Evolutionary conservation across 1,140 invertebrate species (phyloP), one percentile per base, ranked within the genome.

Genomic region (Drosophila sp.): DNA sequence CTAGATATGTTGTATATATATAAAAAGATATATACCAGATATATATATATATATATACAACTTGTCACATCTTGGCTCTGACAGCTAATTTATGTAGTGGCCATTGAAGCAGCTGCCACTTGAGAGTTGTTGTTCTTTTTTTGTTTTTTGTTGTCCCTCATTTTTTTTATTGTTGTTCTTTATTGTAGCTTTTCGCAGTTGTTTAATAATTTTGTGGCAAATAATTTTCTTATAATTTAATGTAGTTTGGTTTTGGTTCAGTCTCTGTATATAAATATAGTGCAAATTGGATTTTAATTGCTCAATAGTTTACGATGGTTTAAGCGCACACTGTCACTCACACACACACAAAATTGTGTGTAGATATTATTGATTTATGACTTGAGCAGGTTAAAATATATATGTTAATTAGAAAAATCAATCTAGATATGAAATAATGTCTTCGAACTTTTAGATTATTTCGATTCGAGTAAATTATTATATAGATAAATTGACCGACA

Each of bases 51-150:
- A 29, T 66, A 57, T 77, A 62, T 58, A 66, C 66, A 78, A 72
- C 60, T 74, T 71, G 67, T 79, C 67, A 68, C 76, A 75, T 76
- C 80, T 83, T 79, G 66, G 60, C 61, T 56, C 70, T 89, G 84
- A 84, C 84, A 89, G 82, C 85, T 89, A 89, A 89, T 89, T 89
- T 89, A 89, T 89, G 80, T 89, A 89, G 84, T 89, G 80, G 77
- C 71, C 70, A 75, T 60, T 63, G 68, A 60, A 64, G 80, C 84
- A 89, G 84, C 85, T 84, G 84, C 80, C 71, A 69, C 66, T 50
- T 50, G 44, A 50, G 44, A 50, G 44, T 50, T 50, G 44, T 50
- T 50, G 44, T 50, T 63, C 56, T 25, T 60, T 54, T 17, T 44
- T 50, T 63, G 38, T n/a, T 60, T 54, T 17, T 44, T 62, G 3